Conservation (phyloP, 2,113 vertebrate genomes). For the Cinclus cinclus region DNA sequence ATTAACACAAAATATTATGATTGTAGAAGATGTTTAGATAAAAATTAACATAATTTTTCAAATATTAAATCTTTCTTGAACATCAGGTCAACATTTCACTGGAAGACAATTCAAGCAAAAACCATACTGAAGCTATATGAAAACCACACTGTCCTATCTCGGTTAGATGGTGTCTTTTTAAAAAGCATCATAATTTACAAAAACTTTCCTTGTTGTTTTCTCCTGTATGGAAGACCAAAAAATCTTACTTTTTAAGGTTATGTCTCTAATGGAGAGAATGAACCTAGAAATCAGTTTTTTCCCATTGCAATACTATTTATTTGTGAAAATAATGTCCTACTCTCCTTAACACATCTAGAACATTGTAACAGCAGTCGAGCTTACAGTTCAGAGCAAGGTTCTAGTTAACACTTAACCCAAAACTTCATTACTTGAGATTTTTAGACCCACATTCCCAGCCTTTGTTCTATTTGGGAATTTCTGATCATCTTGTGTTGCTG, state of each 20-base stretch:
- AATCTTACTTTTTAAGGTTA: background rate
- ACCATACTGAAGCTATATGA: background rate
- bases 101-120: background rate
- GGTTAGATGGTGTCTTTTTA: background rate
- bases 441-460: background rate
- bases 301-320: background rate
- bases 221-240: background rate
- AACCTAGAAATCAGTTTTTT: background rate
- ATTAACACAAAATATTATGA: background rate
- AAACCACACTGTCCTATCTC: background rate
- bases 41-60: background rate
- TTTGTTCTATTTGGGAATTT: background rate
- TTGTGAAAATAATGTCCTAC: background rate
- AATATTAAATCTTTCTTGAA: background rate
- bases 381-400: background rate
- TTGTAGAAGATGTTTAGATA: background rate
- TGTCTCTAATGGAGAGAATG: background rate
- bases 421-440: background rate
- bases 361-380: background rate
- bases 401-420: background rate
- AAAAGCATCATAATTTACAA: background rate
- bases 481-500: background rate
- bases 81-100: background rate
- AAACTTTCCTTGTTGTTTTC: background rate
- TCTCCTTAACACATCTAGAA: background rate